These are phyloP conservation scores for Bambusicola thoracicus DNA, from an alignment of 2,113 vertebrate genomes.

Conservation along the genomic window DNA sequence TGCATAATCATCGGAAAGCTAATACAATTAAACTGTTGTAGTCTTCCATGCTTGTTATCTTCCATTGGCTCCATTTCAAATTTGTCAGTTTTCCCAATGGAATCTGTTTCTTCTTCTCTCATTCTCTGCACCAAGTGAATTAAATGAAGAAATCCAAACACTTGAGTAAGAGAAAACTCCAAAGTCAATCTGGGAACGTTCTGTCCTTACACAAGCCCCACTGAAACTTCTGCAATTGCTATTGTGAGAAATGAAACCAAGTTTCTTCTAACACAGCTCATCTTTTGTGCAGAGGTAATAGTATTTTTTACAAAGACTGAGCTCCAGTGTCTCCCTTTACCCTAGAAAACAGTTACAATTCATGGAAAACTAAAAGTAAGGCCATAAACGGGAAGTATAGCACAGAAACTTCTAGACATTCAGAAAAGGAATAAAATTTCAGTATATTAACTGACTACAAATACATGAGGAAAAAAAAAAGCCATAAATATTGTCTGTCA, in stretches of 20 bases:
- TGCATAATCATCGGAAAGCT: conserved; percentile 23
- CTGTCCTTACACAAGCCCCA: background rate
- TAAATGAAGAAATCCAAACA: background rate
- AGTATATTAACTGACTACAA: background rate
- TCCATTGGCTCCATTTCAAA: conserved; percentile 15
- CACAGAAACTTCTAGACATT: background rate
- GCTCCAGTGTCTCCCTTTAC: background rate
- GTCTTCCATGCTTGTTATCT: conserved; percentile 38
- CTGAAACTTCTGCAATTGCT: background rate
- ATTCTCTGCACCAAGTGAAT: background rate
- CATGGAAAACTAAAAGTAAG: background rate
- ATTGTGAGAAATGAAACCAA: background rate
- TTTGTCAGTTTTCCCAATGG: conserved; percentile 9
- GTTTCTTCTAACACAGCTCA: background rate
- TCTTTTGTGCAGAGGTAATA: background rate
- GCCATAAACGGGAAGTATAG: background rate
- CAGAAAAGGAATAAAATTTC: background rate
- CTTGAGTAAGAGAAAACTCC: background rate
- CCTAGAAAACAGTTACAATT: background rate
- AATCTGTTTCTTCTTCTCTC: background rate
- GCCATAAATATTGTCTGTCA: background rate
- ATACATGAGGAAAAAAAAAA: background rate
- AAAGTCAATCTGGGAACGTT: background rate
- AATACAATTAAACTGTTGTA: background rate
- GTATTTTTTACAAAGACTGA: background rate